phyloP scores from a whole-genome alignment of 2,888 invertebrate species.

The Tupiocoris notatus region DNA sequence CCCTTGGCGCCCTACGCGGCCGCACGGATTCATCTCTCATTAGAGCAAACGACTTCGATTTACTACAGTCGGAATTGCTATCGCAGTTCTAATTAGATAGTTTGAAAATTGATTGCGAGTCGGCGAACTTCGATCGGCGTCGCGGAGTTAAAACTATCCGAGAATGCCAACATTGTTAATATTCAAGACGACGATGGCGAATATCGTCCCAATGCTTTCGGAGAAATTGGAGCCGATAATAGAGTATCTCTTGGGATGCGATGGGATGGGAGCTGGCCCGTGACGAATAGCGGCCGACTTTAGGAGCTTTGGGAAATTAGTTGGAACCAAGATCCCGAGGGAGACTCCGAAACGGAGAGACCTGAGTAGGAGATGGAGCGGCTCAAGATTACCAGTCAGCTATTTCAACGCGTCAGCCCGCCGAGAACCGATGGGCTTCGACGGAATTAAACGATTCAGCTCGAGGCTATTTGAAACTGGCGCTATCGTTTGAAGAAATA shows the following conservation, averaged over 20 bases:
- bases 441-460: neutral
- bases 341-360: neutral
- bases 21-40: too few species aligned
- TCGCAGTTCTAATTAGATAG: too few species aligned
- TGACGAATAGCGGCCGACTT: neutral
- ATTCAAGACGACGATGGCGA: neutral
- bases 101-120: too few species aligned
- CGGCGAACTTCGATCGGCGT: too few species aligned
- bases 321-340: neutral
- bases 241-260: neutral
- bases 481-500: too few species aligned
- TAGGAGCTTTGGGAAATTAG: neutral
- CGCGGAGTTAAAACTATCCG: too few species aligned
- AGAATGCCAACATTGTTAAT: too few species aligned
- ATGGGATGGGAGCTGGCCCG: neutral
- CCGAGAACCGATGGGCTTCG: neutral
- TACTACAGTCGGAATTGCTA: too few species aligned
- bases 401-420: neutral
- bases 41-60: too few species aligned
- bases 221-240: neutral
- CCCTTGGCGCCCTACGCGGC: too few species aligned
- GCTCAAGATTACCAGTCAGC: neutral
- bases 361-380: too few species aligned
- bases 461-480: too few species aligned
- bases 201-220: neutral